phyloP scores from a whole-genome alignment of 2,888 invertebrate species.

The Cantharis rustica region DNA sequence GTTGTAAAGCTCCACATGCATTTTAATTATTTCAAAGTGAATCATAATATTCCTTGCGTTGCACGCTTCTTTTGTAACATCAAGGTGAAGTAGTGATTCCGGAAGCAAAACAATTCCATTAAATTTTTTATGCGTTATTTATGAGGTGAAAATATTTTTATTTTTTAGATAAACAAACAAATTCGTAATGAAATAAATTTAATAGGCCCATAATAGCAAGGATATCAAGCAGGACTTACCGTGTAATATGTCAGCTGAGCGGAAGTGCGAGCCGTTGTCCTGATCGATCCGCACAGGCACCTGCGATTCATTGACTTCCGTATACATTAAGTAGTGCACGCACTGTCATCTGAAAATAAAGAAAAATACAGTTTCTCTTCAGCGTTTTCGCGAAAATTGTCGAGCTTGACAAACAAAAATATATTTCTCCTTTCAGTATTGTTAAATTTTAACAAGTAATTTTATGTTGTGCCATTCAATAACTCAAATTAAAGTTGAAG shows the following conservation, averaged over 20 bases:
- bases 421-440: background rate
- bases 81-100: background rate
- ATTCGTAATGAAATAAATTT: background rate
- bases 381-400: background rate
- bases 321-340: constrained; percentile 26
- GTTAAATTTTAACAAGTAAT: background rate
- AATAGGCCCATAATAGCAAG: background rate
- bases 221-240: constrained; percentile 33
- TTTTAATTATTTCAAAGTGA: background rate
- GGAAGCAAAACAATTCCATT: background rate
- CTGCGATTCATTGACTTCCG: constrained; percentile 39
- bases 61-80: background rate
- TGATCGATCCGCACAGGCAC: constrained; percentile 46
- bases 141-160: background rate
- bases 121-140: background rate
- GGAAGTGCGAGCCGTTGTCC: constrained; percentile 47
- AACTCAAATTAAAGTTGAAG: background rate
- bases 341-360: constrained; percentile 3
- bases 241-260: constrained; percentile 44
- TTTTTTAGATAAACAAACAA: background rate
- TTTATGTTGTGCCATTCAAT: background rate
- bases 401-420: background rate
- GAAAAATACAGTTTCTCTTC: background rate
- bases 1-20: background rate
- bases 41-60: background rate